Conservation (phyloP, 53 echinoderm and acorn worm genomes). For the Patiria pectinifera region DNA sequence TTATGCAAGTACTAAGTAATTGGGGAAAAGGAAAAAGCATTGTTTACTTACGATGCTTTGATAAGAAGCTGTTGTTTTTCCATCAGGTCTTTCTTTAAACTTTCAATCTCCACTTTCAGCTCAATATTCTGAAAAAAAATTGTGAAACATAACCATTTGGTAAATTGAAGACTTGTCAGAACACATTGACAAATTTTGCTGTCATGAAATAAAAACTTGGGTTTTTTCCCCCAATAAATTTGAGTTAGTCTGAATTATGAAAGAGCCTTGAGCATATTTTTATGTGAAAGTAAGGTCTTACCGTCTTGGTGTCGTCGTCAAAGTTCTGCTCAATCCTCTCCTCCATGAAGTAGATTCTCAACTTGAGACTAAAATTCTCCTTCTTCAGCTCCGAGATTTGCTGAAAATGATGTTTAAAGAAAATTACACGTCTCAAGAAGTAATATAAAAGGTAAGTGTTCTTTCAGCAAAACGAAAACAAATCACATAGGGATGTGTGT, state of each 20-base stretch:
- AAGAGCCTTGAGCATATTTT: background rate
- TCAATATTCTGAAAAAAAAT: constrained; percentile 88
- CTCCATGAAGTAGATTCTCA: constrained; percentile 99
- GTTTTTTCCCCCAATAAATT: background rate
- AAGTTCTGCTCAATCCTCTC: constrained; percentile 92
- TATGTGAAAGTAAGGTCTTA: constrained; percentile 36
- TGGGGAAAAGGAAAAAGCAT: background rate
- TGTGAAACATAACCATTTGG: background rate
- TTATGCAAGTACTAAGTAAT: too few relatives aligned
- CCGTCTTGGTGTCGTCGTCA: constrained; percentile 93
- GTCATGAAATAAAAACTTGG: too few relatives aligned
- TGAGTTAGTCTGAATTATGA: background rate
- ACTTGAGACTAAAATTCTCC: constrained; percentile 95
- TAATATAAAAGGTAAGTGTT: too few relatives aligned
- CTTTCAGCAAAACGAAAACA: too few relatives aligned
- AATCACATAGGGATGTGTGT: too few relatives aligned
- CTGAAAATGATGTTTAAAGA: constrained; percentile 43
- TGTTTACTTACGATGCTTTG: constrained; percentile 92
- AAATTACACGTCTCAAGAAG: background rate
- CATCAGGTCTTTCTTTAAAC: constrained; percentile 88
- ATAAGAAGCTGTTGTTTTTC: constrained; percentile 91
- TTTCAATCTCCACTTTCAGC: constrained; percentile 92
- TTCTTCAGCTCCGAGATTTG: constrained; percentile 98
- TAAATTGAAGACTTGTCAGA: too few relatives aligned
- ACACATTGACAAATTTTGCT: too few relatives aligned